Conservation (phyloP, 2,888 invertebrate genomes). For the Hypercompe scribonia region DNA sequence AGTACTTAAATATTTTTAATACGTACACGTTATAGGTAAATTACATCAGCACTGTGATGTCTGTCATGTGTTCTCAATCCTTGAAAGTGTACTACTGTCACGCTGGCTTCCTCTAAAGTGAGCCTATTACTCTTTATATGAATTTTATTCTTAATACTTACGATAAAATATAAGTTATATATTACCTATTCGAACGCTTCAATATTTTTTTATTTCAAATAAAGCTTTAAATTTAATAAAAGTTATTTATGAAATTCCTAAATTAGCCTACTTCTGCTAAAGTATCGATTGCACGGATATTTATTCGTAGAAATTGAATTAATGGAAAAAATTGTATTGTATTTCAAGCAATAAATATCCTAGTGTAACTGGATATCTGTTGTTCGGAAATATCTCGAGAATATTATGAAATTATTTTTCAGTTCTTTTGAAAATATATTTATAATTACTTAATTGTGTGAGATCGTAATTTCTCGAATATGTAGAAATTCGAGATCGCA, state of each 20-base stretch:
- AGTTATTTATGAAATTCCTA: constrained; percentile 9
- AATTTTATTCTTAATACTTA: background rate
- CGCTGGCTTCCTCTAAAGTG: background rate
- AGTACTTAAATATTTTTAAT: no score
- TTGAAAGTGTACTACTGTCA: background rate
- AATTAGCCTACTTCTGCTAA: background rate
- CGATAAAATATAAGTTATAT: background rate
- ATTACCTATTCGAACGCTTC: background rate
- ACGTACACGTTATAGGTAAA: no score
- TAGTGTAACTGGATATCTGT: background rate
- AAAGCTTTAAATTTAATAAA: constrained; percentile 4
- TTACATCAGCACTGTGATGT: background rate
- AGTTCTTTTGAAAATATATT: background rate
- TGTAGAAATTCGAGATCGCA: background rate
- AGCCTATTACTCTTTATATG: background rate
- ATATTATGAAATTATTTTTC: background rate
- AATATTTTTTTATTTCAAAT: background rate
- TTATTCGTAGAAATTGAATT: constrained; percentile 2
- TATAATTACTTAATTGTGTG: background rate
- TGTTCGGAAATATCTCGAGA: background rate
- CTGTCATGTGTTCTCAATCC: background rate
- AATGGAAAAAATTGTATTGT: constrained; percentile 6
- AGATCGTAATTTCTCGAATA: background rate
- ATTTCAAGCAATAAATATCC: background rate
- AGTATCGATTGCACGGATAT: background rate